These are phyloP conservation scores for Haliclona indistincta DNA, from an alignment of 37 sponge, comb jelly and placozoan species.

Conservation along the genomic window DNA sequence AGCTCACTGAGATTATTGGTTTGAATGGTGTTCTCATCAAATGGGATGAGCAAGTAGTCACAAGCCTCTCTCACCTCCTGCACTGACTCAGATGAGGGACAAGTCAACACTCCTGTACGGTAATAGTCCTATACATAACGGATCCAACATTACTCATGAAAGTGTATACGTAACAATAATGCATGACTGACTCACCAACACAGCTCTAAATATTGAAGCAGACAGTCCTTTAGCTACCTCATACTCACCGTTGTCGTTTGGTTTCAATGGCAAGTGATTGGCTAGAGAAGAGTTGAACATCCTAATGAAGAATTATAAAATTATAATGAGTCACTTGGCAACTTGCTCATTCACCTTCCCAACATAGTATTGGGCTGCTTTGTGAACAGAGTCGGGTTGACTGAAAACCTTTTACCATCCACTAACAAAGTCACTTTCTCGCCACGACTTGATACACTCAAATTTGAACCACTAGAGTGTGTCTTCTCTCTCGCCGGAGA, in stretches of 20 bases:
- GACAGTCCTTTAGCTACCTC: slow-evolving; percentile 73
- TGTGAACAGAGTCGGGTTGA: slow-evolving; percentile 51
- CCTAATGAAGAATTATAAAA: slow-evolving; percentile 11
- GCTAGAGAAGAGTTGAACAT: slow-evolving; percentile 68
- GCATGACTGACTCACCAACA: slow-evolving; percentile 47
- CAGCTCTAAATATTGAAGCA: slow-evolving; percentile 55
- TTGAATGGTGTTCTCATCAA: slow-evolving; percentile 75
- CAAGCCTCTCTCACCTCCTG: slow-evolving; percentile 89
- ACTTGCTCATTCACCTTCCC: slow-evolving; percentile 61
- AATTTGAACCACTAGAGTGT: too few species aligned
- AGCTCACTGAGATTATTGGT: slow-evolving; percentile 79
- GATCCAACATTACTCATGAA: too few species aligned
- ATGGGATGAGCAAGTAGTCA: slow-evolving; percentile 96
- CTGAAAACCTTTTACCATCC: slow-evolving; percentile 52
- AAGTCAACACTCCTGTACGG: slow-evolving; percentile 59
- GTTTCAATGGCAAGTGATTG: slow-evolving; percentile 20
- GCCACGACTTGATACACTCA: too few species aligned
- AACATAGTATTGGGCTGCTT: slow-evolving; percentile 90
- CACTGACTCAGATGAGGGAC: slow-evolving; percentile 77
- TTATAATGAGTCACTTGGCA: not conserved
- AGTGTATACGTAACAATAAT: not conserved
- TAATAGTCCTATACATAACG: slow-evolving; percentile 73
- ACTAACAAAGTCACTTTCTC: slow-evolving; percentile 62
- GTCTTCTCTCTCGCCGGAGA: too few species aligned
- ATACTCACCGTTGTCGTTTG: slow-evolving; percentile 67